Evolutionary conservation across 2,888 invertebrate species (phyloP).

Genomic region (Notodonta dromedarius): DNA sequence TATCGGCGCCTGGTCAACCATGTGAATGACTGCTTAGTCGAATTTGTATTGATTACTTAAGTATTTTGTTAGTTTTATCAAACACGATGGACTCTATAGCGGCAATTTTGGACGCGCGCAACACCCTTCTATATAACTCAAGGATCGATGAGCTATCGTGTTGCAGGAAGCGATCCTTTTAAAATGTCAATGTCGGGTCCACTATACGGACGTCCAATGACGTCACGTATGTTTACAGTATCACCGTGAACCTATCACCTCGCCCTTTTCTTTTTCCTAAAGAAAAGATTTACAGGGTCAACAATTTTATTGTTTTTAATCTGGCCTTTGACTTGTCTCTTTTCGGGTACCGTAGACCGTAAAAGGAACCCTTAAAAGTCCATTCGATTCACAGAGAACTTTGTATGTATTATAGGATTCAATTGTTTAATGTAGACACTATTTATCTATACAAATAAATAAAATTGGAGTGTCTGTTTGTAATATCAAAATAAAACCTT

Average conservation of each 20-base stretch:
- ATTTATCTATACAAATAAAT: too few species aligned
- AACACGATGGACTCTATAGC: constrained; percentile 1
- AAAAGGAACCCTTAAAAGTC: neutral
- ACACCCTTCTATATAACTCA: constrained; percentile 21
- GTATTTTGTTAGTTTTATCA: neutral
- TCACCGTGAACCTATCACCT: neutral
- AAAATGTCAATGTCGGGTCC: constrained; percentile 65
- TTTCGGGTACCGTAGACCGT: neutral
- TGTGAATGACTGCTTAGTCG: too few species aligned
- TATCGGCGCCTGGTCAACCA: neutral
- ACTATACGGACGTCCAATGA: constrained; percentile 5
- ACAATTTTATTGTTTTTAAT: neutral
- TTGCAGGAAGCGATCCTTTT: constrained; percentile 73
- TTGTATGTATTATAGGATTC: too few species aligned
- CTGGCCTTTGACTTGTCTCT: neutral
- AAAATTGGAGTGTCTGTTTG: too few species aligned
- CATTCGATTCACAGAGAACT: too few species aligned
- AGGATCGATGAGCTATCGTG: constrained; percentile 41
- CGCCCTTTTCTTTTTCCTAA: neutral
- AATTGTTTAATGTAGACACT: too few species aligned
- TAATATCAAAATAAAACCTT: too few species aligned
- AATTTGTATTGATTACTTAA: too few species aligned
- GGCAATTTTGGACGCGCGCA: constrained; percentile 24
- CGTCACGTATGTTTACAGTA: neutral
- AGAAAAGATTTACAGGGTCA: neutral